Evolutionary conservation across 23 tunicate genomes (phyloP), one percentile per base, ranked within the genome.

Genomic region (Corella eumyota): DNA sequence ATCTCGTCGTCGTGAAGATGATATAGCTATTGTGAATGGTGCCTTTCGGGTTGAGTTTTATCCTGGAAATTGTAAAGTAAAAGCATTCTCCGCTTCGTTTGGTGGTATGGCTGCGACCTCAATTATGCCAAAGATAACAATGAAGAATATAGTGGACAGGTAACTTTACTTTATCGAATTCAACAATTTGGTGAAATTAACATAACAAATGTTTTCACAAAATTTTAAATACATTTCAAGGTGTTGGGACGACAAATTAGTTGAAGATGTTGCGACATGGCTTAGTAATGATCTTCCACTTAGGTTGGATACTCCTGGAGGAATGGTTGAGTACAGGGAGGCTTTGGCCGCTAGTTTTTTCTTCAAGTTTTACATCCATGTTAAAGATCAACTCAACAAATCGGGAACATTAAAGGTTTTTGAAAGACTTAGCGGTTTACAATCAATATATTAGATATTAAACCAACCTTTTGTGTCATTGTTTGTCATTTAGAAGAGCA

Each of bases 11-110:
- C 54, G 77, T 45, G 95, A 84, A 38, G 99, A 93, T 53, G 99
- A 93, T 59, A 85, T 93, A 37, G 90, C 99, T 4, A 93, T 93
- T 23, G 99, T 93, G 23, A 93, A 93, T 45, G 70, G 94, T 11
- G 95, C 99, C 22, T 69, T 93, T 68, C 38, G 36, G 30, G 95
- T 93, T 45, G 25, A 34, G 25, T 85, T 93, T 54, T 30, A 93
- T 52, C 78, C 95, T 2, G 71, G 59, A 6, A 78, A 68, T 0
- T 29, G 32, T 50, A 78, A 50, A 56, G 90, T 93, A 3, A 68
- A 67, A 36, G 56, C 60, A 32, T 78, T 93, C 38, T 55, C 71
- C 3, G 83, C 79, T 3, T 74, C 91, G 1, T 85, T 68, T 59
- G 99, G 99, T 21, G 99, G 99, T 25, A 78, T 88, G 88, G 85